Evolutionary conservation across 2,797 vertebrate genomes (phyloP).

Genomic region (Gobio occitaniae): DNA sequence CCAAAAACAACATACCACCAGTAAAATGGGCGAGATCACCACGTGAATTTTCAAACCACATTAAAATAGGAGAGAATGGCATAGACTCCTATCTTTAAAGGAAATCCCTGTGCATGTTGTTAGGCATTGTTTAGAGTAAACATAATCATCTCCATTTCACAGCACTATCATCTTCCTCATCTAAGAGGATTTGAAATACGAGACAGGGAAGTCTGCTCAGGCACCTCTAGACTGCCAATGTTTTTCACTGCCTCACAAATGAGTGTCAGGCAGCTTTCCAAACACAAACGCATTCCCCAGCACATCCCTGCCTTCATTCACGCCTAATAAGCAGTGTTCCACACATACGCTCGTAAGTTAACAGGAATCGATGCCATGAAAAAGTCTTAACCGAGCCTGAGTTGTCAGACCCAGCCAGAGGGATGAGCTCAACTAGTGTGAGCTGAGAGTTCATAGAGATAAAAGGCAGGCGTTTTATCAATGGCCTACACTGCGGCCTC

Average conservation of each 20-base stretch:
- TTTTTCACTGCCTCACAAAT: slow-evolving; percentile 69
- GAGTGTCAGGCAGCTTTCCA: slow-evolving; percentile 63
- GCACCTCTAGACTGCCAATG: slow-evolving; percentile 51
- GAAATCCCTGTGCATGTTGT: slow-evolving; percentile 63
- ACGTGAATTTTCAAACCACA: background rate
- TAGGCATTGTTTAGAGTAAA: slow-evolving; percentile 70
- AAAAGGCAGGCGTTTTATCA: slow-evolving; percentile 66
- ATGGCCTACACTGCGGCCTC: slow-evolving; percentile 42
- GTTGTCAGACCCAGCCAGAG: slow-evolving; percentile 37
- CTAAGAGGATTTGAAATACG: slow-evolving; percentile 62
- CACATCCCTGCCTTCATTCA: slow-evolving; percentile 42
- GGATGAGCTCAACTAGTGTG: slow-evolving; percentile 34
- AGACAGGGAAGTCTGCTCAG: slow-evolving; percentile 31
- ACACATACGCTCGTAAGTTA: slow-evolving; percentile 32
- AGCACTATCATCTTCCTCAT: slow-evolving; percentile 62
- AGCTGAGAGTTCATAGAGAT: slow-evolving; percentile 62
- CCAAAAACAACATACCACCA: background rate
- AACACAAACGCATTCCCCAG: slow-evolving; percentile 46
- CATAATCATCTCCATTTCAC: slow-evolving; percentile 69
- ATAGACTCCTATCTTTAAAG: slow-evolving; percentile 55
- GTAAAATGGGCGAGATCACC: slow-evolving; percentile 4
- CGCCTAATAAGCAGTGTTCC: slow-evolving; percentile 50
- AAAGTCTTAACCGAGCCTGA: slow-evolving; percentile 40
- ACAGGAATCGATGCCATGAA: slow-evolving; percentile 49
- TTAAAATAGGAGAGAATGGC: slow-evolving; percentile 30